A percentile compares a stretch with the other conserved stretches of the same genome.
These are phyloP conservation scores for Elymnias hypermnestra DNA, from an alignment of 1,140 invertebrate genomes.

Conservation along the genomic window DNA sequence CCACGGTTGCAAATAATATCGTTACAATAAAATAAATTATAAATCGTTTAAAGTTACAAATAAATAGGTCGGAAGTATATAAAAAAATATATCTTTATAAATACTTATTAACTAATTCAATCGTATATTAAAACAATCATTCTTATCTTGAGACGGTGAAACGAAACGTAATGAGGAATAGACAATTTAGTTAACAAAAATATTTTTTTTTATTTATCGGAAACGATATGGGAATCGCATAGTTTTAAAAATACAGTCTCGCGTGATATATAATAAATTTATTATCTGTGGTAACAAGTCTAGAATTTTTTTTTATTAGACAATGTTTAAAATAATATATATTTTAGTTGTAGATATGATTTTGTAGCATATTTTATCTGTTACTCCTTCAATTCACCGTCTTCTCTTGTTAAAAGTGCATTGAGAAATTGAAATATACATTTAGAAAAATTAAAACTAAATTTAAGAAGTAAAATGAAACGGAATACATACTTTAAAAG, in stretches of 20 bases:
- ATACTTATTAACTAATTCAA: constrained; percentile 64
- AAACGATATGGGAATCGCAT: no score
- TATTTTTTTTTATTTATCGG: no score
- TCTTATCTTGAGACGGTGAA: constrained; percentile 5
- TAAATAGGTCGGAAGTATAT: constrained; percentile 68
- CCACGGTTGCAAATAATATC: constrained; percentile 33
- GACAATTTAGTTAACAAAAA: neutral
- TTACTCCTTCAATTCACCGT: constrained; percentile 13
- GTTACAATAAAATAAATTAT: constrained; percentile 41
- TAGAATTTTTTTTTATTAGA: no score
- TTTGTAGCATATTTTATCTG: no score
- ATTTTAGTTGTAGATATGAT: no score
- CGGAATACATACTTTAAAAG: constrained; percentile 21
- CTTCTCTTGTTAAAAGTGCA: constrained; percentile 11
- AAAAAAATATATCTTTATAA: constrained; percentile 70
- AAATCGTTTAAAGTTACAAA: constrained; percentile 62
- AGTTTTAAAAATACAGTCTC: no score
- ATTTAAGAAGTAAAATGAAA: constrained; percentile 4
- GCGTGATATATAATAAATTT: no score
- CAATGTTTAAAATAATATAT: no score
- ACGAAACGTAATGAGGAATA: neutral
- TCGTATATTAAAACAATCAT: constrained; percentile 24
- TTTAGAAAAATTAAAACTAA: constrained; percentile 31
- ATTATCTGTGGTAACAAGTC: no score
- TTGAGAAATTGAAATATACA: constrained; percentile 28